Conservation (phyloP, 2,797 vertebrate genomes). For the Xenops minutus region DNA sequence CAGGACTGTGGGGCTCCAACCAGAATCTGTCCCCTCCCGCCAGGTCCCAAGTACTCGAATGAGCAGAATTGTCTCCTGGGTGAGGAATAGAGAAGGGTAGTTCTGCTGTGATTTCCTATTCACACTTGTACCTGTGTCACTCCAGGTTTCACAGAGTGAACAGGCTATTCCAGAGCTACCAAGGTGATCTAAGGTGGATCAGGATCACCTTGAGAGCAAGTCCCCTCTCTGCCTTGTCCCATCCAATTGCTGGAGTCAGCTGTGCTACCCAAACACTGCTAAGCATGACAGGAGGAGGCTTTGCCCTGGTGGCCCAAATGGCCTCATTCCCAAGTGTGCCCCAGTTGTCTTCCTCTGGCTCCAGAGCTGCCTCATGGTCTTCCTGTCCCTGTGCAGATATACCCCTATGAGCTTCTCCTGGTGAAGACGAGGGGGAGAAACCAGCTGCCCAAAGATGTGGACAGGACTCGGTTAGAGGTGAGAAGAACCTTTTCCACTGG, state of each 20-base stretch:
- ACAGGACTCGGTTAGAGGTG: constrained; percentile 94
- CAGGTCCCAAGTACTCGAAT: neutral
- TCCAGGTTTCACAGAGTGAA: neutral
- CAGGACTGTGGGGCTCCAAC: rapidly evolving
- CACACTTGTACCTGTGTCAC: rapidly evolving
- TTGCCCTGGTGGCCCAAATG: neutral
- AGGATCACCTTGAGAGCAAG: neutral
- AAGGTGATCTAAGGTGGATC: neutral
- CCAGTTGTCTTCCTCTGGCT: neutral
- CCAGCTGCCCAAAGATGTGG: constrained; percentile 92
- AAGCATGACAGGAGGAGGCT: neutral
- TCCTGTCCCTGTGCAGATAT: constrained; percentile 79
- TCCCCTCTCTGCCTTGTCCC: neutral
- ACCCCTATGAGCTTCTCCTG: constrained; percentile 93
- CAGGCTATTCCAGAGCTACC: neutral
- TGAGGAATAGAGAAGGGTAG: neutral
- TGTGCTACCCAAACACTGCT: neutral
- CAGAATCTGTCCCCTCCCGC: neutral
- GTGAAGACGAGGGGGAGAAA: constrained; percentile 95
- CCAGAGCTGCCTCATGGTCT: neutral
- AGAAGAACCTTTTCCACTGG: neutral
- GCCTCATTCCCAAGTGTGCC: neutral
- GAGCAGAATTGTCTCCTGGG: neutral
- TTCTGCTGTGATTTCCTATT: neutral
- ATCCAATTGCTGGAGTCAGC: neutral